These are phyloP conservation scores for Idaea straminata DNA, from an alignment of 2,888 invertebrate genomes.

Conservation along the genomic window DNA sequence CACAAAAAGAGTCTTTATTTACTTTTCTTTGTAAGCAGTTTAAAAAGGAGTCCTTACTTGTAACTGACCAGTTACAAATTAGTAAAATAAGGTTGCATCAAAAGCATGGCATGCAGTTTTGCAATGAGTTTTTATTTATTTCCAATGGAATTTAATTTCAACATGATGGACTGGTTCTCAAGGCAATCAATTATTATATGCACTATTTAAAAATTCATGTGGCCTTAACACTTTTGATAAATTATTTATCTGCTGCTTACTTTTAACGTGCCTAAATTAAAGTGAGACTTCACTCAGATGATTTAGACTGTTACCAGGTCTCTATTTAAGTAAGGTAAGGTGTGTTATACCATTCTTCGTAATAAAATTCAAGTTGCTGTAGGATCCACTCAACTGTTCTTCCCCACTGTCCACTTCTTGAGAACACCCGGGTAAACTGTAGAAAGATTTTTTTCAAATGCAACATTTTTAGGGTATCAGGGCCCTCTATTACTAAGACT, in stretches of 20 bases:
- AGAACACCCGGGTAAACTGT: too few relatives aligned
- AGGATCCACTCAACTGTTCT: too few relatives aligned
- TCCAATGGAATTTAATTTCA: neutral
- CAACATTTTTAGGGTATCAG: too few relatives aligned
- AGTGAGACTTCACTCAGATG: too few relatives aligned
- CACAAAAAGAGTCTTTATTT: neutral
- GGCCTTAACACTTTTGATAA: neutral
- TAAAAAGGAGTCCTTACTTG: neutral
- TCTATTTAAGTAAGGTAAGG: too few relatives aligned
- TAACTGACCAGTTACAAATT: neutral
- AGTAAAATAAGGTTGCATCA: neutral
- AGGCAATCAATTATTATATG: neutral
- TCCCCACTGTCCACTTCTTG: too few relatives aligned
- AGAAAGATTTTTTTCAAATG: too few relatives aligned
- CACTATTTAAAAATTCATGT: neutral
- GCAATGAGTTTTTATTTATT: conserved; percentile 1
- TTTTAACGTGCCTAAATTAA: neutral
- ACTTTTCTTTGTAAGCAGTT: neutral
- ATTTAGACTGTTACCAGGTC: too few relatives aligned
- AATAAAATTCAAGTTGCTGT: too few relatives aligned
- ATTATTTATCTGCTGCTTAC: neutral
- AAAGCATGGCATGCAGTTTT: neutral
- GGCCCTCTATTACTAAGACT: too few relatives aligned
- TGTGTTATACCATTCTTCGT: too few relatives aligned
- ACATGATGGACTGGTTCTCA: neutral